Percentiles rank a stretch among this genome's conserved stretches.
Conservation (phyloP, 2,797 vertebrate species). For the Merluccius polli region DNA sequence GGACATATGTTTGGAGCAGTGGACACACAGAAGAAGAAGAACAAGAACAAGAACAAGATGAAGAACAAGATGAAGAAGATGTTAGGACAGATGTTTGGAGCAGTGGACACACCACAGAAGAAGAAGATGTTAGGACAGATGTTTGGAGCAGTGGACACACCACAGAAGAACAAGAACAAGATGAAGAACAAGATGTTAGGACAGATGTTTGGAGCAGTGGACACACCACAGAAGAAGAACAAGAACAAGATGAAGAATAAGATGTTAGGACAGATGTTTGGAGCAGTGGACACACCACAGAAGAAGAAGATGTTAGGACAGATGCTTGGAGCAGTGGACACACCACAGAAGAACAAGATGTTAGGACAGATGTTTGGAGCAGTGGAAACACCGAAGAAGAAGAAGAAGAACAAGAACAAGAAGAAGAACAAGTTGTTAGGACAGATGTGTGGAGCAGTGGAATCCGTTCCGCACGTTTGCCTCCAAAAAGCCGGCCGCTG, state of each 20-base stretch:
- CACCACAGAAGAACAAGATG: neutral
- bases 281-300: neutral
- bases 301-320: neutral
- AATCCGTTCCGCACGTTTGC: neutral
- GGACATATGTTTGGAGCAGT: neutral
- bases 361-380: neutral
- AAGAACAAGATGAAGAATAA: neutral
- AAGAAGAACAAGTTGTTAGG: neutral
- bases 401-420: neutral
- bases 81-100: neutral
- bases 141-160: neutral
- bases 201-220: neutral
- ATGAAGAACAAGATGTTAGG: neutral
- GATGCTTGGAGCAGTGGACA: neutral
- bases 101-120: neutral
- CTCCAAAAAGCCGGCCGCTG: neutral
- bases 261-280: neutral
- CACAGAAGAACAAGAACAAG: neutral
- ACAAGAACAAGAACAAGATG: neutral
- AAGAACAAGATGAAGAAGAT: neutral
- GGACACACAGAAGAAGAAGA: too few species aligned
- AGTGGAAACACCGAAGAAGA: neutral
- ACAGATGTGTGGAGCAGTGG: neutral
- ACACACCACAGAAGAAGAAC: too few species aligned
- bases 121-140: neutral